Base-by-base conservation (phyloP, 2,797 vertebrate species). In the Alcedo atthis region DNA sequence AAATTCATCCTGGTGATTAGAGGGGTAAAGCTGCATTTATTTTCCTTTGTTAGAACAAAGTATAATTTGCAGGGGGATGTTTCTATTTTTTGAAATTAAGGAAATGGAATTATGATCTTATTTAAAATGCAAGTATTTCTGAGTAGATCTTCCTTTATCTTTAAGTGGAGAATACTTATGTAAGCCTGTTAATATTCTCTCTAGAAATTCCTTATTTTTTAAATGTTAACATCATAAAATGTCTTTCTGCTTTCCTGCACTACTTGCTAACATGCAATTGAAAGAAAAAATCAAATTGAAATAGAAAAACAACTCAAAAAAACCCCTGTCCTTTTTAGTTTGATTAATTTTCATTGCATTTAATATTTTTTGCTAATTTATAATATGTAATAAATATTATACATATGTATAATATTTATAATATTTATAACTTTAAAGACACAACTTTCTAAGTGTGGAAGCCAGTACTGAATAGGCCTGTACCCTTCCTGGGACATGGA, bases 41-140 rank as follows among this genome's bases (percentile, higher is more conserved):
- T 92, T 92, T 91, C 89, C 63, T 81, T 92, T 94, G 82, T 92
- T 91, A 94, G 82, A 85, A 81, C 51, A 49, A 68, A 30, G 55
- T 71, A 45, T 57, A 63, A 95, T 90, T 95, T 96, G 87, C 90
- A 89, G 25, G 71, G 81, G 80, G 81, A 88, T 61, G 37, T 46
- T 87, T 40, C 67, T 89, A 57, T 76, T 89, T 95, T 85, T 85
- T 89, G 48, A 83, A 87, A 37, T 5, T 4, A 78, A 86, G 64
- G 48, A 74, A 89, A 75, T 90, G 22, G 51, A 95, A 51, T 84
- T 90, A 64, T 54, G 53, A 55, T 62, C 84, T 78, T 67, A 69
- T 91, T 92, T 95, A 55, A 92, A 94, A 95, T 69, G 69, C 70
- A 43, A 62, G 53, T 12, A 8, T 77, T 86, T 51, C 79, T 89